phyloP scores from a whole-genome alignment of 2,113 vertebrate genomes.

The Muscicapa adusta region DNA sequence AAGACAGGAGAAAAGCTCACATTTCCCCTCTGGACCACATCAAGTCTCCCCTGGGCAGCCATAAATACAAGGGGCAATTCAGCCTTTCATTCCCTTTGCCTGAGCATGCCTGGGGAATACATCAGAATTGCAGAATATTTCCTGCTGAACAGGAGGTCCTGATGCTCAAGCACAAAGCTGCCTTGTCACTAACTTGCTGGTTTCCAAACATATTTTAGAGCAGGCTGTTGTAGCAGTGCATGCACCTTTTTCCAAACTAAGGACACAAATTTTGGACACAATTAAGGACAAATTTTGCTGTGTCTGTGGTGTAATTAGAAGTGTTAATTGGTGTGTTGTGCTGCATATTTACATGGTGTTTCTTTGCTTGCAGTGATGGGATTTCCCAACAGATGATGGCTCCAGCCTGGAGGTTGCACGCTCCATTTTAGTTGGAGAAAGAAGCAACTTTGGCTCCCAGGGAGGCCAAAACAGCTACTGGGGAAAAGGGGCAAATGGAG shows the following conservation, averaged over 20 bases:
- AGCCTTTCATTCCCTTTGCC: not conserved
- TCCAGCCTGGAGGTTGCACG: conserved; percentile 50
- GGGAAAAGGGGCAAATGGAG: conserved; percentile 60
- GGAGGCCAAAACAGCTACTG: conserved; percentile 69
- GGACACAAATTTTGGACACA: not conserved
- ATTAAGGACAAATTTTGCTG: not conserved
- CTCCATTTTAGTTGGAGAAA: conserved; percentile 66
- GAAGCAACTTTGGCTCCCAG: conserved; percentile 52
- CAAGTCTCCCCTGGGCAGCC: not conserved
- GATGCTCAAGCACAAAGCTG: not conserved
- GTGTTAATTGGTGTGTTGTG: not conserved
- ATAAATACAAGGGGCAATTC: not conserved
- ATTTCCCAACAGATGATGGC: conserved; percentile 53
- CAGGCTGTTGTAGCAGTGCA: not conserved
- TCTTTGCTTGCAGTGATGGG: conserved; percentile 52
- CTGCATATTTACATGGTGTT: not conserved
- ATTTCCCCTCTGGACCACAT: not conserved
- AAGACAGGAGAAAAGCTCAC: not conserved
- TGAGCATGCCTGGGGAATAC: not conserved
- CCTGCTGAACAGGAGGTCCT: not conserved
- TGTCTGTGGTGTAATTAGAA: not conserved
- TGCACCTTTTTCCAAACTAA: not conserved
- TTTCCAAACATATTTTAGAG: not conserved
- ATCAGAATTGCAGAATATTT: not conserved
- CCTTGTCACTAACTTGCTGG: not conserved